Percentiles rank a stretch among this genome's conserved stretches.
Evolutionary conservation across 1,140 invertebrate genomes (phyloP).

Genomic region (Drosophila albomicans): DNA sequence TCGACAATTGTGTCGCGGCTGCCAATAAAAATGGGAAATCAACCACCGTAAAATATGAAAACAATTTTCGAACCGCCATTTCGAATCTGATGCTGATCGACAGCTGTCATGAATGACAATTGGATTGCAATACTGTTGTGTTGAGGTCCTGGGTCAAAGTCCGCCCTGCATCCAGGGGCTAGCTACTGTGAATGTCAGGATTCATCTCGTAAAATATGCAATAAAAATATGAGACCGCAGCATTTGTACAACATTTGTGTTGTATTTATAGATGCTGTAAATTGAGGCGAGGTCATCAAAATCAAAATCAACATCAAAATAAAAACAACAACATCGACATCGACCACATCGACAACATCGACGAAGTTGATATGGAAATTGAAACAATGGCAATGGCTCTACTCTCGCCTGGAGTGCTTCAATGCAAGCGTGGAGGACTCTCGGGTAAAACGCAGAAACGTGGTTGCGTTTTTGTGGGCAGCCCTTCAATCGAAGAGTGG

Average conservation of each 20-base stretch:
- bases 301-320: constrained; percentile 52
- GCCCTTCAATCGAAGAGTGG: not conserved
- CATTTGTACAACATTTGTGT: constrained; percentile 36
- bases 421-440: constrained; percentile 43
- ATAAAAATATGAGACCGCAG: constrained; percentile 76
- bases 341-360: constrained; percentile 26
- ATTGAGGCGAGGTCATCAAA: constrained; percentile 72
- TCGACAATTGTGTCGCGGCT: constrained; percentile 23
- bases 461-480: constrained; percentile 69
- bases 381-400: constrained; percentile 70
- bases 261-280: constrained; percentile 65
- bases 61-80: constrained; percentile 71
- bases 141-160: not conserved
- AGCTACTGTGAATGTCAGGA: constrained; percentile 19
- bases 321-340: constrained; percentile 41
- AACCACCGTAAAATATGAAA: constrained; percentile 62
- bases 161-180: not conserved
- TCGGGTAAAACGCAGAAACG: constrained; percentile 72
- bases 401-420: constrained; percentile 35
- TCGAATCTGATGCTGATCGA: constrained; percentile 61
- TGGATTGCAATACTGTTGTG: constrained; percentile 52
- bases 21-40: constrained; percentile 55
- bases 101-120: constrained; percentile 82
- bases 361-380: constrained; percentile 66
- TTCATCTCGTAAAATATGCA: constrained; percentile 70